Conservation (phyloP, 23 tunicate species). For the Ciona savignyi region DNA sequence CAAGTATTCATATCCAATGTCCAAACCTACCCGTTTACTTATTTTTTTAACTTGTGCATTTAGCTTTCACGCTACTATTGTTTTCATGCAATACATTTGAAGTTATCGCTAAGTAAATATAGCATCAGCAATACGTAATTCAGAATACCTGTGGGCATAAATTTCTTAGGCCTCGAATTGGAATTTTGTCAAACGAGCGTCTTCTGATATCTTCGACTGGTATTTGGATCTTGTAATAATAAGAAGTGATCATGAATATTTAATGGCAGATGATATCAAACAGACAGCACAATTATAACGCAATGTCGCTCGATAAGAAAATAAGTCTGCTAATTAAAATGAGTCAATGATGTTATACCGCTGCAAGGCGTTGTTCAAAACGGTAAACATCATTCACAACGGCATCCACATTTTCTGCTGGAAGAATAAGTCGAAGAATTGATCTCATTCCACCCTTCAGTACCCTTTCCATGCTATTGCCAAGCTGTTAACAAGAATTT, state of each 20-base stretch:
- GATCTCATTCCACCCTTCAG: conserved; percentile 2
- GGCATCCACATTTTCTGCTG: conserved; percentile 3
- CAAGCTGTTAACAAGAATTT: background rate
- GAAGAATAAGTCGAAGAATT: conserved; percentile 10
- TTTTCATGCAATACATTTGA: too few relatives aligned
- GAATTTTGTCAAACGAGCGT: background rate
- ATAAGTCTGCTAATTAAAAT: background rate
- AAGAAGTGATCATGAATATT: background rate
- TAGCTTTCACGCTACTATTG: too few relatives aligned
- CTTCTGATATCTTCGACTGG: background rate
- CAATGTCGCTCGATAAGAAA: conserved; percentile 2
- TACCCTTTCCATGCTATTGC: background rate
- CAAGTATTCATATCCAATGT: too few relatives aligned
- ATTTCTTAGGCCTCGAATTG: background rate
- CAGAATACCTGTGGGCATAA: background rate
- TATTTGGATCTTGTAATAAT: background rate
- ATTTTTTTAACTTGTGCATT: too few relatives aligned
- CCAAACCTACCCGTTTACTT: too few relatives aligned
- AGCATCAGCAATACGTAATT: too few relatives aligned
- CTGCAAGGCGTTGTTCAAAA: conserved; percentile 42
- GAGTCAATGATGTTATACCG: conserved; percentile 6
- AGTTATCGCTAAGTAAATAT: too few relatives aligned
- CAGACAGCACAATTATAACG: conserved; percentile 4
- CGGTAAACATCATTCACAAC: conserved; percentile 40
- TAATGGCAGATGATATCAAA: background rate